These are phyloP conservation scores for Ceraclea dissimilis DNA, from an alignment of 2,888 invertebrate genomes.

Conservation along the genomic window DNA sequence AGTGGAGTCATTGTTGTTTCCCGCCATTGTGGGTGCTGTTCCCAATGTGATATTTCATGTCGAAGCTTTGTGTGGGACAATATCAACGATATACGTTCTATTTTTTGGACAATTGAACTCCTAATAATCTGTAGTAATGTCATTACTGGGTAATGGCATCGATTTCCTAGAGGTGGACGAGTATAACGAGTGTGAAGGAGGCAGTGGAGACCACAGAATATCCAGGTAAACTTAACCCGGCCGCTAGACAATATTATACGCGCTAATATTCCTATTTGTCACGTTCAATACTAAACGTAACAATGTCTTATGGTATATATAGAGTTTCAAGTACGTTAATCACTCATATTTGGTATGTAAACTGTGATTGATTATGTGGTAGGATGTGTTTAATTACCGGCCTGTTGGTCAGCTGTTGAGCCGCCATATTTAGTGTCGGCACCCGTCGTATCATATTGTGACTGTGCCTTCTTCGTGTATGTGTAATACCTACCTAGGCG, in stretches of 20 bases:
- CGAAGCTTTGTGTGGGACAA: slow-evolving; percentile 12
- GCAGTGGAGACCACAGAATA: slow-evolving; percentile 49
- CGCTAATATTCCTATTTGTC: slow-evolving; percentile 28
- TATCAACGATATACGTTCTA: slow-evolving; percentile 16
- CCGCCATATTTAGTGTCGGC: slow-evolving; percentile 43
- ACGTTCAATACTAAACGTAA: slow-evolving; percentile 15
- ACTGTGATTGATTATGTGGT: neutral
- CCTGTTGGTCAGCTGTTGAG: slow-evolving; percentile 47
- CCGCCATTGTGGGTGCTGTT: slow-evolving; percentile 49
- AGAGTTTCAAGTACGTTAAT: neutral
- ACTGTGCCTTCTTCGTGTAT: slow-evolving; percentile 13
- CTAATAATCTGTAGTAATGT: slow-evolving; percentile 40
- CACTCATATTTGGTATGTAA: slow-evolving; percentile 7
- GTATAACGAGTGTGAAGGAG: slow-evolving; percentile 49
- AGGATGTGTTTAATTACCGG: slow-evolving; percentile 23
- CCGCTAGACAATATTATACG: slow-evolving; percentile 31
- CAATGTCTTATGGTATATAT: neutral
- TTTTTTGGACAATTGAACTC: slow-evolving; percentile 26
- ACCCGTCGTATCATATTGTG: slow-evolving; percentile 20
- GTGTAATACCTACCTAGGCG: neutral
- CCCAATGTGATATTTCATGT: slow-evolving; percentile 25
- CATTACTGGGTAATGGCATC: slow-evolving; percentile 50
- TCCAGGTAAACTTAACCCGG: slow-evolving; percentile 46
- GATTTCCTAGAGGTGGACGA: slow-evolving; percentile 50
- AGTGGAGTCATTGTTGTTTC: slow-evolving; percentile 51